These are phyloP conservation scores for Athripsodes cinereus DNA, from an alignment of 2,888 invertebrate species.

Conservation along the genomic window DNA sequence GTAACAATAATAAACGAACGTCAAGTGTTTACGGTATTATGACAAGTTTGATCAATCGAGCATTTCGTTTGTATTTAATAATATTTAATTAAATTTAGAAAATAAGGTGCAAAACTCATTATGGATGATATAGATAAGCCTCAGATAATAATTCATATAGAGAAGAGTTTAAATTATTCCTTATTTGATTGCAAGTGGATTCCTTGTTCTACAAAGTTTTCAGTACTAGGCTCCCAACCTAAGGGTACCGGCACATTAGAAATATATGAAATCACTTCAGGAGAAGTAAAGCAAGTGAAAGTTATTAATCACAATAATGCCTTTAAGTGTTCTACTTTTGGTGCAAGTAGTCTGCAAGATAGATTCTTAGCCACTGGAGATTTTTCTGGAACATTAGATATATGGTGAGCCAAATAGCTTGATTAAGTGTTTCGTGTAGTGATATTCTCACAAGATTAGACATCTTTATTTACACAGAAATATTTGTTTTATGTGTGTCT, in stretches of 20 bases:
- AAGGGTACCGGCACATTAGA: conserved; percentile 82
- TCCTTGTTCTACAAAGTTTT: conserved; percentile 89
- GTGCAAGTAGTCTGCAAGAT: conserved; percentile 74
- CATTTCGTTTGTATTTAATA: background rate
- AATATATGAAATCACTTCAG: conserved; percentile 69
- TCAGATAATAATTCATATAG: conserved; percentile 83
- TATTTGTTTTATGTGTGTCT: no score
- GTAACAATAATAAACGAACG: no score
- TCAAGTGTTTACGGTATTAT: background rate
- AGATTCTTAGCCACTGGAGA: conserved; percentile 86
- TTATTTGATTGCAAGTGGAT: conserved; percentile 94
- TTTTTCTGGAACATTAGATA: conserved; percentile 76
- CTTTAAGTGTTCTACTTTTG: conserved; percentile 92
- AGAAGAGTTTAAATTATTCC: conserved; percentile 76
- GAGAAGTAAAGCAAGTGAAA: conserved; percentile 58
- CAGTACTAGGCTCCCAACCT: conserved; percentile 79
- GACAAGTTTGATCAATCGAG: background rate
- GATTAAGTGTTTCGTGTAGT: no score
- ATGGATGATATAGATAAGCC: conserved; percentile 68
- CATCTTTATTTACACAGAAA: no score
- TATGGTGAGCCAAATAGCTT: conserved; percentile 74
- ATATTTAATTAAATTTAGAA: background rate
- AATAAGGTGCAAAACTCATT: background rate
- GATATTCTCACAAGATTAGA: no score
- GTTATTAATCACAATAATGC: conserved; percentile 76